Conservation (phyloP, 2,113 vertebrate genomes). For the Burhinus bistriatus region DNA sequence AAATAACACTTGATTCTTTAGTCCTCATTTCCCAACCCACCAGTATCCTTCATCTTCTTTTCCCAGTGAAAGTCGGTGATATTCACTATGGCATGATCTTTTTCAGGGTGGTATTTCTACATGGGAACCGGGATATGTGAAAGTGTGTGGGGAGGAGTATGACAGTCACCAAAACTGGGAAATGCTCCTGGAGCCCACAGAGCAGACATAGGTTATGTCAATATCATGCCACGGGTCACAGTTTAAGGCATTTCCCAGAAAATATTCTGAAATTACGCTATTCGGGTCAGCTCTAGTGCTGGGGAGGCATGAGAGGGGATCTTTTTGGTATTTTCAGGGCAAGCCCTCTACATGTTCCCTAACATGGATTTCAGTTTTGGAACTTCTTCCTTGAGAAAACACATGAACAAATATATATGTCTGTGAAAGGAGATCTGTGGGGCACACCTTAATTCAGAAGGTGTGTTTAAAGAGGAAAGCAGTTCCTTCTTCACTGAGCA, state of each 20-base stretch:
- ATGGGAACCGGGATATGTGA: background rate
- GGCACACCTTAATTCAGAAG: background rate
- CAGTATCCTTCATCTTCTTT: background rate
- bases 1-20: background rate
- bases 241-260: conserved; percentile 50
- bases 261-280: background rate
- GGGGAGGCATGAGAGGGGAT: background rate
- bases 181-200: background rate
- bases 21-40: background rate
- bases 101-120: background rate
- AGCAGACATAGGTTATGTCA: conserved; percentile 50
- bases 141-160: background rate
- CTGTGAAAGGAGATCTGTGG: background rate
- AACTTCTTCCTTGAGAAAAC: background rate
- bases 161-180: background rate
- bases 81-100: background rate
- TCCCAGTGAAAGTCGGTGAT: conserved; percentile 12
- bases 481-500: background rate
- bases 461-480: background rate
- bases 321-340: conserved; percentile 5
- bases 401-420: background rate
- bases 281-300: conserved; percentile 7
- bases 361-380: background rate
- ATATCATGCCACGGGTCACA: conserved; percentile 7
- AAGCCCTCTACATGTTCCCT: background rate